phyloP scores from a whole-genome alignment of 37 sponge, comb jelly and placozoan genomes.

The Bolinopsis microptera region DNA sequence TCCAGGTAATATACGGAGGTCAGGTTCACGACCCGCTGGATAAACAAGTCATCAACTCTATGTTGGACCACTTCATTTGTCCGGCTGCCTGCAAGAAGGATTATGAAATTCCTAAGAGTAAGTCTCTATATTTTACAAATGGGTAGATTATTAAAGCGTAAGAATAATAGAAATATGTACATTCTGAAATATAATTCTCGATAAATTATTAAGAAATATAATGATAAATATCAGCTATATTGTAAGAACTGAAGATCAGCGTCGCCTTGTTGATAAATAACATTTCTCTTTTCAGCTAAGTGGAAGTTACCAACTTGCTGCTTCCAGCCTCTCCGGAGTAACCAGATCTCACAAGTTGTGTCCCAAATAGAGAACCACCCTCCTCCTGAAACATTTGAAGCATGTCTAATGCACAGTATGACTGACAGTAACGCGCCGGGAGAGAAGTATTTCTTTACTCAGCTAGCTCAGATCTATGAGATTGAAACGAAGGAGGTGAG shows the following conservation, averaged over 20 bases:
- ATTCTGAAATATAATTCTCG: not conserved
- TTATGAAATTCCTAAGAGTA: constrained; percentile 3
- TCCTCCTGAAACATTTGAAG: constrained; percentile 20
- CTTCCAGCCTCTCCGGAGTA: constrained; percentile 14
- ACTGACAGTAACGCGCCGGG: not conserved
- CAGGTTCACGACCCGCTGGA: constrained; percentile 42
- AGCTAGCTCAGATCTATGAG: constrained; percentile 4
- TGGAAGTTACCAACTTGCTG: constrained; percentile 28
- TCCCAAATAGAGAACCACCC: constrained; percentile 50
- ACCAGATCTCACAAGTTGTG: not conserved
- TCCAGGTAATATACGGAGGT: constrained; percentile 26
- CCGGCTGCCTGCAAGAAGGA: constrained; percentile 59
- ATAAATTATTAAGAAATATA: not conserved
- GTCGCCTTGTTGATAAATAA: no score
- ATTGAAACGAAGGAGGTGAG: constrained; percentile 28
- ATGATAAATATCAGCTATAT: no score
- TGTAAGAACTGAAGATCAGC: no score
- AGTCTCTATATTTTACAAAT: no score
- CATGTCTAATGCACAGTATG: constrained; percentile 8
- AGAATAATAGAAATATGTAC: no score
- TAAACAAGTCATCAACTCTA: constrained; percentile 34
- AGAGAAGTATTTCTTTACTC: constrained; percentile 8
- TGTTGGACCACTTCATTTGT: constrained; percentile 36
- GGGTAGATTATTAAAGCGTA: no score
- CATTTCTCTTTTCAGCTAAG: constrained; percentile 20